These are phyloP conservation scores for Hippocampus guttulatus DNA, from an alignment of 2,113 vertebrate genomes.

Conservation along the genomic window DNA sequence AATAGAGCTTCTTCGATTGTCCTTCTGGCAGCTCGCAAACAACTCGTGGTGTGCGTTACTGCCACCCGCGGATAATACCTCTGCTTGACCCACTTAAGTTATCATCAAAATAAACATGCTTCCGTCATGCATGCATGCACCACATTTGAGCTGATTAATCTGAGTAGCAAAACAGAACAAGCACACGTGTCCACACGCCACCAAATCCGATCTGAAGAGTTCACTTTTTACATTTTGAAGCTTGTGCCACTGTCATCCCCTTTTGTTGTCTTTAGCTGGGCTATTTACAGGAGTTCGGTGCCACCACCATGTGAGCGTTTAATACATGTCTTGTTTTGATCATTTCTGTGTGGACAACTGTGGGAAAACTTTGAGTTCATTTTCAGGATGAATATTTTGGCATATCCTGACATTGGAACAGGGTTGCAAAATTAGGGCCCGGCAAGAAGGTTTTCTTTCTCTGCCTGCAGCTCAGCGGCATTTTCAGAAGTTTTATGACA, in stretches of 20 bases:
- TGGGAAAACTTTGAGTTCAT: too few species aligned
- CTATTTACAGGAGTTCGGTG: too few species aligned
- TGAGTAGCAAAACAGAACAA: neutral
- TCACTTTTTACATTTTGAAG: neutral
- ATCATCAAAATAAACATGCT: neutral
- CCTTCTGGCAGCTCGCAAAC: neutral
- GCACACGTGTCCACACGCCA: neutral
- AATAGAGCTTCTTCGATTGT: neutral
- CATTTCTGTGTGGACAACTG: too few species aligned
- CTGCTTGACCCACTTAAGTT: neutral
- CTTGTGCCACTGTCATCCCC: neutral
- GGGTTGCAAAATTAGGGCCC: too few species aligned
- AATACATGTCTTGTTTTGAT: too few species aligned
- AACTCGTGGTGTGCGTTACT: conserved; percentile 1
- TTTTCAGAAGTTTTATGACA: too few species aligned
- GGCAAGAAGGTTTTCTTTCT: too few species aligned
- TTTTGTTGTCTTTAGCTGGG: neutral
- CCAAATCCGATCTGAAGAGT: neutral
- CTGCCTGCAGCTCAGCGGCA: too few species aligned
- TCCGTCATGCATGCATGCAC: neutral
- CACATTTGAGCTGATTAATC: neutral
- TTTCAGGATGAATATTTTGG: too few species aligned
- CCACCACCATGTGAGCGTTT: too few species aligned
- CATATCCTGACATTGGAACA: too few species aligned
- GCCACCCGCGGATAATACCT: neutral